Evolutionary conservation across 2,888 invertebrate genomes (phyloP).

Genomic region (Drosophila paranaensis): DNA sequence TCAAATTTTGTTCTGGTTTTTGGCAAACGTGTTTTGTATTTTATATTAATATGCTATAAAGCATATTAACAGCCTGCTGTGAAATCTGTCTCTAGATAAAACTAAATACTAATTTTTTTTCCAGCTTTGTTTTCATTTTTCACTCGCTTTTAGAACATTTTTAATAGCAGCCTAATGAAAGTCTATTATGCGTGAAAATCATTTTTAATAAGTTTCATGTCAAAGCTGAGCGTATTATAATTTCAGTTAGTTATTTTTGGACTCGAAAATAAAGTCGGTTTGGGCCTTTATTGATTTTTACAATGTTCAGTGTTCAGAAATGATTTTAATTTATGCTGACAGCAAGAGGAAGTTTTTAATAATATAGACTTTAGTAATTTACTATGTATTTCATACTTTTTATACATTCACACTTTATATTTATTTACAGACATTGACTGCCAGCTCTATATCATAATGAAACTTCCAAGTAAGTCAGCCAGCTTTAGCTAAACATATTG

Average conservation of each 20-base stretch:
- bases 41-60: constrained; percentile 48
- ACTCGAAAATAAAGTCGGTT: too few relatives aligned
- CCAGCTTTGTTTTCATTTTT: too few relatives aligned
- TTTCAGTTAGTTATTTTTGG: neutral
- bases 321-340: too few relatives aligned
- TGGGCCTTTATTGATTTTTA: too few relatives aligned
- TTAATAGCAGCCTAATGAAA: neutral
- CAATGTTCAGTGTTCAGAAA: too few relatives aligned
- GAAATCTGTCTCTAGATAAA: constrained; percentile 25
- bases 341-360: too few relatives aligned
- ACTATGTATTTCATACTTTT: too few relatives aligned
- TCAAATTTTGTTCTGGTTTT: constrained; percentile 28
- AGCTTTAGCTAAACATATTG: neutral
- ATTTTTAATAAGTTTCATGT: neutral
- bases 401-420: too few relatives aligned
- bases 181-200: constrained; percentile 2
- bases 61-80: constrained; percentile 46
- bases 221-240: neutral
- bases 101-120: constrained; percentile 10
- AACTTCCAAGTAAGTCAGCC: neutral
- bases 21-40: constrained; percentile 52
- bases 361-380: too few relatives aligned
- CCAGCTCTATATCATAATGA: too few relatives aligned
- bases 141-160: constrained; percentile 11
- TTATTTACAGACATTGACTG: too few relatives aligned